phyloP scores from a whole-genome alignment of 2,888 invertebrate genomes.

The Diploptera punctata region DNA sequence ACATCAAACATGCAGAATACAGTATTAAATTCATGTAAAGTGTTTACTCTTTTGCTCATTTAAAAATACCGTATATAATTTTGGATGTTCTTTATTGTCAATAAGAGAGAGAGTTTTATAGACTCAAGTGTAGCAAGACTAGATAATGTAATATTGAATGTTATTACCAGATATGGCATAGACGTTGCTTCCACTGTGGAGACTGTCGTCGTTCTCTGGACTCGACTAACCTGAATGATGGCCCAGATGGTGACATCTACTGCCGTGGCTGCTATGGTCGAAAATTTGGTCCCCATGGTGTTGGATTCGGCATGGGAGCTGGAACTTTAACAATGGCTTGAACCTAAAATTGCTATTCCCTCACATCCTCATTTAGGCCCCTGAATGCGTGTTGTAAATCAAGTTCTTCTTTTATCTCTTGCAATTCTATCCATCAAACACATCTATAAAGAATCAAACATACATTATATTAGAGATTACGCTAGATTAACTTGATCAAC shows the following conservation, averaged over 20 bases:
- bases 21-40: too few species aligned
- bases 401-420: slow-evolving; percentile 12
- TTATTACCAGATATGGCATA: slow-evolving; percentile 77
- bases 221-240: slow-evolving; percentile 90
- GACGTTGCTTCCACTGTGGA: slow-evolving; percentile 90
- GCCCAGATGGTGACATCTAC: slow-evolving; percentile 92
- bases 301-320: slow-evolving; percentile 90
- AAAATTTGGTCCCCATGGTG: slow-evolving; percentile 87
- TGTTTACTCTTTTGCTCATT: too few species aligned
- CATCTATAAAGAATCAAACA: background rate
- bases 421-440: slow-evolving; percentile 1
- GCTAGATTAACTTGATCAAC: slow-evolving; percentile 4
- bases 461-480: background rate
- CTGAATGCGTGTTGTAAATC: slow-evolving; percentile 14
- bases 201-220: slow-evolving; percentile 88
- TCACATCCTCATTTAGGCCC: background rate
- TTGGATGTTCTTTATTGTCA: too few species aligned
- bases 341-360: slow-evolving; percentile 44
- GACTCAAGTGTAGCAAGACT: too few species aligned
- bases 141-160: too few species aligned
- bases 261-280: slow-evolving; percentile 90
- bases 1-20: too few species aligned
- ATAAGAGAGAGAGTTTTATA: too few species aligned
- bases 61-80: too few species aligned
- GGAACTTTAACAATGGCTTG: slow-evolving; percentile 90